Conservation (phyloP, 2,888 invertebrate genomes). For the Onthophagus sagittarius region DNA sequence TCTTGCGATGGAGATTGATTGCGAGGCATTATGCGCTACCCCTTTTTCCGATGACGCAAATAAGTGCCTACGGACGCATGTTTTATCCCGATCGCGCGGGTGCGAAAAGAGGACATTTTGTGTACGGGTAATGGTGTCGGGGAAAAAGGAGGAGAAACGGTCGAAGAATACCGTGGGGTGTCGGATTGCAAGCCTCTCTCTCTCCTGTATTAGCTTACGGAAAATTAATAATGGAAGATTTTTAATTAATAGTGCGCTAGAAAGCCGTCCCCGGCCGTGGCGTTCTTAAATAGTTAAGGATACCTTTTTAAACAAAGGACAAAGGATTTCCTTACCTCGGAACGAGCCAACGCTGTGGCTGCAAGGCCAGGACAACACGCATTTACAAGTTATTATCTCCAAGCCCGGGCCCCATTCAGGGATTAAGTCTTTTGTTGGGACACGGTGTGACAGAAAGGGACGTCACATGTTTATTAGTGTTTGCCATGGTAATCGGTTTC, state of each 20-base stretch:
- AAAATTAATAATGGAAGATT: constrained; percentile 18
- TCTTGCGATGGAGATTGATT: not conserved
- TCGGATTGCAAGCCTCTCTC: constrained; percentile 8
- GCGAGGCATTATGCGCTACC: not conserved
- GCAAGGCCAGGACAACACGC: not conserved
- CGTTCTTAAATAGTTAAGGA: not conserved
- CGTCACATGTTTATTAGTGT: constrained; percentile 27
- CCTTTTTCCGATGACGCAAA: not conserved
- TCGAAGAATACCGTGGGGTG: not conserved
- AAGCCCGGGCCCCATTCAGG: not conserved
- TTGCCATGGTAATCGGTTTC: constrained; percentile 18
- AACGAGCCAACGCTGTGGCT: not conserved
- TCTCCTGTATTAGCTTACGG: constrained; percentile 15
- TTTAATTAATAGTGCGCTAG: constrained; percentile 2
- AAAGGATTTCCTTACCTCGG: not conserved
- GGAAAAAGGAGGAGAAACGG: too few species aligned
- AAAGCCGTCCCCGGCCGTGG: constrained; percentile 1
- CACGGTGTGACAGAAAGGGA: constrained; percentile 17
- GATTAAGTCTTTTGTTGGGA: constrained; percentile 4
- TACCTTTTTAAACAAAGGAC: not conserved
- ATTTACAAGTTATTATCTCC: constrained; percentile 11
- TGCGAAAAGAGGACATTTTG: constrained; percentile 13
- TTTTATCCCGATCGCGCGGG: too few species aligned
- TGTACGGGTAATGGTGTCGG: constrained; percentile 12
- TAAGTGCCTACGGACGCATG: not conserved